A percentile compares a stretch with the other conserved stretches of the same genome.
Evolutionary conservation across 2,888 invertebrate genomes (phyloP).

Genomic region (Argyra leucocephala): DNA sequence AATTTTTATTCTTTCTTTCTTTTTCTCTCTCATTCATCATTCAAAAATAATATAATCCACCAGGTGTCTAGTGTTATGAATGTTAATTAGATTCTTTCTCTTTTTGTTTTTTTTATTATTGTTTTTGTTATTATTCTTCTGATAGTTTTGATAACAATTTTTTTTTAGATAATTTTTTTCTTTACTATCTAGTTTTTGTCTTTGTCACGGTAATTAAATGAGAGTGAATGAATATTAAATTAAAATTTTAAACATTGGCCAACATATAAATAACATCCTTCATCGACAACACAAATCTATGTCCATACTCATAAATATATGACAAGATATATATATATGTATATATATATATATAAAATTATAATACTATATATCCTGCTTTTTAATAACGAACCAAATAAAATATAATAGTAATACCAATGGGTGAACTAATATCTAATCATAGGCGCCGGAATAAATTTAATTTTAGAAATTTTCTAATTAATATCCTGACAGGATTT

Average conservation of each 20-base stretch:
- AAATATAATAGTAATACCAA: no score
- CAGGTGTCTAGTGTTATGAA: neutral
- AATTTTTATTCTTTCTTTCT: no score
- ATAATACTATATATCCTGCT: no score
- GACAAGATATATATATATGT: no score
- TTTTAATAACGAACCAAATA: no score
- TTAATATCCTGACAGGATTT: constrained; percentile 1
- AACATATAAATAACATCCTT: no score
- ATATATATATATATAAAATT: no score
- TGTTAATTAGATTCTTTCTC: neutral
- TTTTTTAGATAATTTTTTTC: neutral
- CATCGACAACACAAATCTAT: neutral
- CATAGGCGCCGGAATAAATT: neutral
- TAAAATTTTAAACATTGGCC: neutral
- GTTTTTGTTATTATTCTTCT: neutral
- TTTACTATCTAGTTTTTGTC: no score
- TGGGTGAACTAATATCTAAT: neutral
- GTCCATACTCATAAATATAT: neutral
- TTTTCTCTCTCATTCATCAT: no score
- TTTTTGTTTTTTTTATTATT: neutral
- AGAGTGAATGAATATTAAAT: neutral
- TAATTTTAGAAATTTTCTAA: neutral
- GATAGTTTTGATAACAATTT: no score
- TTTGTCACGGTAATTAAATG: neutral
- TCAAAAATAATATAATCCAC: neutral